Base-by-base conservation (phyloP, 2,113 vertebrate genomes). In the Gopherus evgoodei region DNA sequence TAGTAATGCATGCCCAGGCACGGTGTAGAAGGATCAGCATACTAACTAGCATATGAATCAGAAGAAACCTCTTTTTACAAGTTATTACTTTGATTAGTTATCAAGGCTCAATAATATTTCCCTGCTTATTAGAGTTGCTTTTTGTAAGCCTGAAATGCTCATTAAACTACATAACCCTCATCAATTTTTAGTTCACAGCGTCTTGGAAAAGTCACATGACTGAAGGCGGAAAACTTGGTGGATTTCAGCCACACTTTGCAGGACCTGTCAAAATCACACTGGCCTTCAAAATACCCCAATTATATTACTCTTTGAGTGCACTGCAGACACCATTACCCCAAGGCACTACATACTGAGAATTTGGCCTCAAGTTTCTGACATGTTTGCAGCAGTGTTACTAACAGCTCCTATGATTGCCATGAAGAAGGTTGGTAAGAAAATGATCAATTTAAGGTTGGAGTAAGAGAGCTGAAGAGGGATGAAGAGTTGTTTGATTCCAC, bases 171-270 rank as follows among this genome's bases (percentile, higher is more conserved):
- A 69, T 35, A 69, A 69, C 12, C 12, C 31, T 19, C 62, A n/a
- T 69, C 6, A 69, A 8, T 69, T n/a, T 69, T n/a, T 19, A 69
- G 62, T 17, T 17, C 17, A 69, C 7, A 69, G 31, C 35, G n/a
- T 35, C 62, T 69, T 35, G 7, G 16, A 65, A 65, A 65, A 69
- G 35, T 69, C 76, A 83, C 4, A 56, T 65, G 29, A 87, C 52
- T 89, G 75, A 89, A 95, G 87, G 3, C 82, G 22, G 50, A 88
- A 95, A 94, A 80, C 21, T 54, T 13, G 31, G 62, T 16, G 44
- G 31, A 84, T 27, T 76, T 59, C 62, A 65, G 62, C 62, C 62
- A 65, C 14, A 19, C 62, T 65, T 16, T 65, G 62, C 35, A n/a
- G 62, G 35, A 69, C 62, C 14, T 69, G 35, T 69, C 31, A 69